phyloP scores from a whole-genome alignment of 1,140 invertebrate genomes.

The Bombus balteatus region DNA sequence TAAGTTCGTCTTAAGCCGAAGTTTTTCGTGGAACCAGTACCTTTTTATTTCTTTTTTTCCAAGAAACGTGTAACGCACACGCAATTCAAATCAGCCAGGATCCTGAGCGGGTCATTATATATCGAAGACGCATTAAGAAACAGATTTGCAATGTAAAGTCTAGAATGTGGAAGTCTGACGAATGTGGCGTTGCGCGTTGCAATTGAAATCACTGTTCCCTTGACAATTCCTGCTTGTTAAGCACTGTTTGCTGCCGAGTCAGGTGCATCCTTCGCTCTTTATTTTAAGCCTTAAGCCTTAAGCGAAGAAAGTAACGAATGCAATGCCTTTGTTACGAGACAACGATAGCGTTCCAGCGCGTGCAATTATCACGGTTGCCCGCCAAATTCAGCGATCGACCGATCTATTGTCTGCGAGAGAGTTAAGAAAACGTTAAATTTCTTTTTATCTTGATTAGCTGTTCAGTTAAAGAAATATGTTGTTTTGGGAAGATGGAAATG shows the following conservation, averaged over 20 bases:
- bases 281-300: neutral
- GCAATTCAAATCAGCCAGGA: neutral
- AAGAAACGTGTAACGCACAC: neutral
- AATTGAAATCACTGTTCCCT: conserved; percentile 16
- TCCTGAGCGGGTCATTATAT: neutral
- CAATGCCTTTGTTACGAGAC: neutral
- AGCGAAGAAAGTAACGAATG: conserved; percentile 36
- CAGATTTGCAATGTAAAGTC: conserved; percentile 27
- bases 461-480: no score
- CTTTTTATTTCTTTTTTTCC: neutral
- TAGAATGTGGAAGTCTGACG: neutral
- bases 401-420: no score
- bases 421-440: no score
- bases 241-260: conserved; percentile 48
- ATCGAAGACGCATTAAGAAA: neutral
- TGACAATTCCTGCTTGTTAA: neutral
- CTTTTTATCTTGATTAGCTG: neutral
- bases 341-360: neutral
- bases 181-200: neutral
- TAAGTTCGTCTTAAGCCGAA: neutral
- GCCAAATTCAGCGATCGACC: neutral
- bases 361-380: no score
- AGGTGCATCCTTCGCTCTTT: conserved; percentile 43
- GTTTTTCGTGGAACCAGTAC: neutral
- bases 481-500: neutral